Evolutionary conservation across 2,888 invertebrate species (phyloP).

Genomic region (Hanleya hanleyi): DNA sequence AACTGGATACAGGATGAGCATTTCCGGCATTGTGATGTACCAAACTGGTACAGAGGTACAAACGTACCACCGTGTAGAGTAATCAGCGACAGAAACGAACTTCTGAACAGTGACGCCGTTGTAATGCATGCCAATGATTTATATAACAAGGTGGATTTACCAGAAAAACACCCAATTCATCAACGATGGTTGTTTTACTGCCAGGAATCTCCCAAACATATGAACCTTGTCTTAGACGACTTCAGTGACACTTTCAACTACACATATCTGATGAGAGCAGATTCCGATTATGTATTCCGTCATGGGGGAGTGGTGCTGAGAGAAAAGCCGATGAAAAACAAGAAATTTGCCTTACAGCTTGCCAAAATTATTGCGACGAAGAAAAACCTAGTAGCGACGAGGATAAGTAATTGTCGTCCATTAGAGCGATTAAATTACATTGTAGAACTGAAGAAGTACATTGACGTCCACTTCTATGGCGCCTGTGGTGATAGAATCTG

Average conservation of each 20-base stretch:
- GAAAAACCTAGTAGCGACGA: not conserved
- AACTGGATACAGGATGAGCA: not conserved
- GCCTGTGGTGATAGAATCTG: not conserved
- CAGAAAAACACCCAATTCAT: not conserved
- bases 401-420: constrained; percentile 6
- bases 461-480: constrained; percentile 2
- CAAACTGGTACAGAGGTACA: not conserved
- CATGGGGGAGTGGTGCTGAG: not conserved
- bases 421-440: not conserved
- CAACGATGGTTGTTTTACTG: not conserved
- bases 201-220: constrained; percentile 8
- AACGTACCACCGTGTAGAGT: not conserved
- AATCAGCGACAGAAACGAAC: not conserved
- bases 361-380: not conserved
- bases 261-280: not conserved
- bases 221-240: not conserved
- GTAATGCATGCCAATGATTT: not conserved
- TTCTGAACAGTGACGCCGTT: not conserved
- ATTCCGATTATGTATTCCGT: not conserved
- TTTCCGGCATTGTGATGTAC: not conserved
- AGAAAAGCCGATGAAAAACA: not conserved
- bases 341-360: not conserved
- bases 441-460: not conserved
- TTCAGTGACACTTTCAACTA: not conserved
- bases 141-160: not conserved